Base-by-base conservation (phyloP, 2,113 vertebrate genomes). In the Thomomys bottae region DNA sequence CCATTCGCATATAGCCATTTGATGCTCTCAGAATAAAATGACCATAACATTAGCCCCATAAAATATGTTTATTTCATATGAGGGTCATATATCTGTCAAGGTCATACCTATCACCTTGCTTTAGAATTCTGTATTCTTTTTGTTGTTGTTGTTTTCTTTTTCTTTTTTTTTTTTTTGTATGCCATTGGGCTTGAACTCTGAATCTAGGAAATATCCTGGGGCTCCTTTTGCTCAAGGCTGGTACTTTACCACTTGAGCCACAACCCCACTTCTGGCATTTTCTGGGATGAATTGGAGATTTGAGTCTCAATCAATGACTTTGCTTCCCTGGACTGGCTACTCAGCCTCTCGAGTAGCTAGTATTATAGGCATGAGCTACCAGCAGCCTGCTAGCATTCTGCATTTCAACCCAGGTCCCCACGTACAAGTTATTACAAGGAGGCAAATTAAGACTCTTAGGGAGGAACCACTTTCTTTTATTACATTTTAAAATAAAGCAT, bases 401-500 rank as follows among this genome's bases (percentile, higher is more conserved):
- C 30, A 24, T 75, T 88, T 89, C 84, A 72, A 86, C 26, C 26
- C 26, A 3, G 68, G 18, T 91, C 26, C 12, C 42, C 40, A 84
- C 72, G 73, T 64, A 78, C 28, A 92, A 15, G 8, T 87, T 71
- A n/a, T 89, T 86, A 8, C 9, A 71, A 75, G 59, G 70, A 63
- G 59, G 40, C 59, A 83, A 85, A 77, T 66, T 80, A 36, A 28
- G 84, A 71, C 7, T 36, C 10, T 84, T 88, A 79, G 9, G 68
- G 36, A 91, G 45, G 28, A 87, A 26, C 1, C 34, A 75, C 49
- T 78, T 93, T 84, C 57, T 84, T 88, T 78, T 45, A 32, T 87
- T 90, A 10, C 26, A 38, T 77, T 89, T 90, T 71, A 92, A 95
- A 36, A 61, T 34, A 61, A 64, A 75, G 4, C 23, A 87, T 5